phyloP scores from a whole-genome alignment of 2,888 invertebrate genomes.

The Calameuta pallipes region DNA sequence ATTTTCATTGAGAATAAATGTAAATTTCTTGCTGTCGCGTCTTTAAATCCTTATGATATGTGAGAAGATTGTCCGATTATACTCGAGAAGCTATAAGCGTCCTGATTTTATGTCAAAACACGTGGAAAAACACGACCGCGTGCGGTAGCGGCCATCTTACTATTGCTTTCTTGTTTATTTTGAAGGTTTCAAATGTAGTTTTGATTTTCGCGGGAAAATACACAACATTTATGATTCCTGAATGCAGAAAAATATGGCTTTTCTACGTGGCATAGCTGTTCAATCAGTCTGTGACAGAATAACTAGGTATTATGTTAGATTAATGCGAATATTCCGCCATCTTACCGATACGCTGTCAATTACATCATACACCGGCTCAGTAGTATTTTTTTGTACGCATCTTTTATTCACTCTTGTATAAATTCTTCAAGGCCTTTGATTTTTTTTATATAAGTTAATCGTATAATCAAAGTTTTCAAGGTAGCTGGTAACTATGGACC shows the following conservation, averaged over 20 bases:
- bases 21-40: not conserved
- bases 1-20: not conserved
- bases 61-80: not conserved
- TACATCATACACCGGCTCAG: not conserved
- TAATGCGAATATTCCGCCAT: not conserved
- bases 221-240: not conserved
- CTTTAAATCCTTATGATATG: not conserved
- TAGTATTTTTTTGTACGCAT: not conserved
- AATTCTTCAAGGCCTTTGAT: not conserved
- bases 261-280: not conserved
- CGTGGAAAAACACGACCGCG: not conserved
- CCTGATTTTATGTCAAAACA: not conserved
- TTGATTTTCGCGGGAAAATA: not conserved
- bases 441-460: not conserved
- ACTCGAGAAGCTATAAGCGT: not conserved
- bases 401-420: not conserved
- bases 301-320: not conserved
- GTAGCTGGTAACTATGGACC: not conserved
- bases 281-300: not conserved
- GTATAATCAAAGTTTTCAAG: not conserved
- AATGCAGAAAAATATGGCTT: not conserved
- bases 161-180: slow-evolving; percentile 5
- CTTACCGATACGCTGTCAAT: not conserved
- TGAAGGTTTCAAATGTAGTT: not conserved
- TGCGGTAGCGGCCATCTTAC: slow-evolving; percentile 2